Evolutionary conservation across 2,113 vertebrate species (phyloP).

Genomic region (Mus pahari): DNA sequence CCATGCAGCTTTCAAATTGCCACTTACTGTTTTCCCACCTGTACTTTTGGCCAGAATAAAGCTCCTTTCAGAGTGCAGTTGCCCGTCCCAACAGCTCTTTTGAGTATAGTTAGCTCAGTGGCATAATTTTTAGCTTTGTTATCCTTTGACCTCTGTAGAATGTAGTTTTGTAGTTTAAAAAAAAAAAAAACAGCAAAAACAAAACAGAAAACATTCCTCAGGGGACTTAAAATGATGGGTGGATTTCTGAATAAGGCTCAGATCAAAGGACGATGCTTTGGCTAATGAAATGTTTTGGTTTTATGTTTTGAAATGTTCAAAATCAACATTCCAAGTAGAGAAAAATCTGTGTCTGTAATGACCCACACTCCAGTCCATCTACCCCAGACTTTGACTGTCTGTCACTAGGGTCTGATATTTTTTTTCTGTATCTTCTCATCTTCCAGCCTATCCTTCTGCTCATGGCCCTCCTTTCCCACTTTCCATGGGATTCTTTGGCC

Average conservation of each 20-base stretch:
- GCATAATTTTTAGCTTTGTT: constrained; percentile 75
- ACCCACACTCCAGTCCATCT: constrained; percentile 1
- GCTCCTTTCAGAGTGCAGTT: constrained; percentile 7
- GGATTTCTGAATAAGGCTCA: constrained; percentile 63
- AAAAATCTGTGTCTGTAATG: constrained; percentile 35
- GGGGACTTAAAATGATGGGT: constrained; percentile 74
- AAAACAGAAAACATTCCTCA: constrained; percentile 59
- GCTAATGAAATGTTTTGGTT: constrained; percentile 79
- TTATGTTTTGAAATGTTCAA: constrained; percentile 77
- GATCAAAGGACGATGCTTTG: constrained; percentile 72
- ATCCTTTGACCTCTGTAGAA: constrained; percentile 73
- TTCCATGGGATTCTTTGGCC: neutral
- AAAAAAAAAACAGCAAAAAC: constrained; percentile 46
- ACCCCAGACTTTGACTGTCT: neutral
- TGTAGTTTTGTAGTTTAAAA: constrained; percentile 67
- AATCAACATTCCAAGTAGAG: constrained; percentile 66
- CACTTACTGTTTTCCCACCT: neutral
- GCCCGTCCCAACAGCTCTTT: constrained; percentile 25
- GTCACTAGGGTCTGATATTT: neutral
- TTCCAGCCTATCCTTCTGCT: neutral
- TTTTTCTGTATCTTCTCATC: neutral
- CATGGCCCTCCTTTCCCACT: neutral
- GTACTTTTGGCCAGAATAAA: constrained; percentile 1
- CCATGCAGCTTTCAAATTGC: neutral
- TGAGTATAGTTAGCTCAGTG: constrained; percentile 44